Evolutionary conservation across 2,797 vertebrate species (phyloP), one percentile per base, ranked within the genome.

Genomic region (Acestrorhynchus altus): DNA sequence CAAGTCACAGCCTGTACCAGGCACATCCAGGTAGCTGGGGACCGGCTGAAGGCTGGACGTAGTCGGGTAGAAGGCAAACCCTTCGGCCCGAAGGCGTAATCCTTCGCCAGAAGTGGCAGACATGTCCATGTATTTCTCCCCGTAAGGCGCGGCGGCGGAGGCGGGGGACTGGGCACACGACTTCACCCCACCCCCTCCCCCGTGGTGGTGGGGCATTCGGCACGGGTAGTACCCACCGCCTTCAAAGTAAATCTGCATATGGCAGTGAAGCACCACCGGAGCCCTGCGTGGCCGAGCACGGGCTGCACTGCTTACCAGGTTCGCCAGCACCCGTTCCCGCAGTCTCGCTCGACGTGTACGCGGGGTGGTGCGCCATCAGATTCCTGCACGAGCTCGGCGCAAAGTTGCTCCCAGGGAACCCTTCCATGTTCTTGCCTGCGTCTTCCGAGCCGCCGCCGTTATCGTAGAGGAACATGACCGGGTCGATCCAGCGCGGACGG

Each of bases 401-500:
- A 76, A 97, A 96, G 90, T 97, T 97, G 84, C 96, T 95, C 86
- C 93, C 93, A 7, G 92, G 84, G 79, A 93, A 94, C 74, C 92
- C 94, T 84, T 98, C 96, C 97, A 99, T 98, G 93, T 95, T 98
- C 92, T 97, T 98, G 92, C 91, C 96, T 91, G 96, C 94, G 78
- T 98, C 97, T 90, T 98, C 95, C 91, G 94, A 90, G 76, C 90
- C 88, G 81, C 86, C 83, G 84, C 83, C 90, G 95, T 94, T 96
- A 93, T 98, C 97, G 94, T 98, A 98, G 87, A 99, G 95, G 82
- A 98, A 98, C 97, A 99, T 98, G 93, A 98, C 95, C 90, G 97
- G 96, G 94, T 98, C 97, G 92, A 97, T 95, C 97, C 97, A 98
- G 94, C 95, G 97, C 90, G 97, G 95, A 87, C 96, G 96, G 92